These are phyloP conservation scores for Thaumetopoea pityocampa DNA, from an alignment of 1,140 invertebrate species.

Conservation along the genomic window DNA sequence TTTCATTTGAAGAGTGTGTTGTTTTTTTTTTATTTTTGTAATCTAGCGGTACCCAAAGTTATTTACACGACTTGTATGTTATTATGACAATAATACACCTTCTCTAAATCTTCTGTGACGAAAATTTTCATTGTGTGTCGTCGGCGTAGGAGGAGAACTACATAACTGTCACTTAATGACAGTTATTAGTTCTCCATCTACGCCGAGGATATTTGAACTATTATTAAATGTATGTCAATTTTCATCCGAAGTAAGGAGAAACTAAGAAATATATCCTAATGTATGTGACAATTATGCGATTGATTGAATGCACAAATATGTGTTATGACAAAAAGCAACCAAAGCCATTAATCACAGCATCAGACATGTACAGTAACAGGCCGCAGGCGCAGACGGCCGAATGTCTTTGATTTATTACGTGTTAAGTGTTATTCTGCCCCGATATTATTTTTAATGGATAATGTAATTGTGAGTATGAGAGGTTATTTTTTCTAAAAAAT, in stretches of 20 bases:
- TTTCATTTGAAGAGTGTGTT: no score
- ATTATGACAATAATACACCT: conserved; percentile 52
- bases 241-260: conserved; percentile 23
- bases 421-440: conserved; percentile 16
- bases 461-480: conserved; percentile 17
- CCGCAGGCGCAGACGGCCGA: conserved; percentile 23
- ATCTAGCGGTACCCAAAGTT: conserved; percentile 8
- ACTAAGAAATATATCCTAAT: conserved; percentile 21
- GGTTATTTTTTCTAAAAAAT: conserved; percentile 16
- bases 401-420: conserved; percentile 15
- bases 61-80: conserved; percentile 25
- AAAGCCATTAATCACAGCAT: conserved; percentile 25
- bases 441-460: conserved; percentile 17
- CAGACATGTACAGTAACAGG: conserved; percentile 18
- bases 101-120: conserved; percentile 26
- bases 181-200: no score
- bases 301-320: conserved; percentile 14
- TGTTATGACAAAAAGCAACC: conserved; percentile 22
- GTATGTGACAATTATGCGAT: conserved; percentile 18
- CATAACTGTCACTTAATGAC: no score
- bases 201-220: no score
- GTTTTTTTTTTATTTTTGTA: no score
- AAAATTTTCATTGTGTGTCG: no score
- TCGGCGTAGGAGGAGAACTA: no score
- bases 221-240: conserved; percentile 32